Conservation (phyloP, 2,797 vertebrate genomes). For the Amblyopsis hoosieri region DNA sequence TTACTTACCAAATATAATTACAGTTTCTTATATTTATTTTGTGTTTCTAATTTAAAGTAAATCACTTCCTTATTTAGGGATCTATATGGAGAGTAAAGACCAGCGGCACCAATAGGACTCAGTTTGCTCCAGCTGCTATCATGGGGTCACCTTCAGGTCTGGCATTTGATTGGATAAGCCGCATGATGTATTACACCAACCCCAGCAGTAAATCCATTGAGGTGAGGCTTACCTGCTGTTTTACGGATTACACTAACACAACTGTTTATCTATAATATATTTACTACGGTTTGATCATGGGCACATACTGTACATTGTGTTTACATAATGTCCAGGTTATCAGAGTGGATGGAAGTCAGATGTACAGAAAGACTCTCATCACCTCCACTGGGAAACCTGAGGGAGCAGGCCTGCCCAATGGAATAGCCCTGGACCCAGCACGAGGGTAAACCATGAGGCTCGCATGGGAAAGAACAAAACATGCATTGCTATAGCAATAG, state of each 20-base stretch:
- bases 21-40: too few relatives aligned
- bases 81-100: slow-evolving; percentile 76
- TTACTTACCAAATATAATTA: too few relatives aligned
- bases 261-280: neutral
- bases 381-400: slow-evolving; percentile 74
- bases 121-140: slow-evolving; percentile 75
- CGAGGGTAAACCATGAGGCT: slow-evolving; percentile 60
- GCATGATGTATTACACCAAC: slow-evolving; percentile 78
- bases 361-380: slow-evolving; percentile 74
- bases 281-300: neutral
- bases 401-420: slow-evolving; percentile 66
- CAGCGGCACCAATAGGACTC: slow-evolving; percentile 67
- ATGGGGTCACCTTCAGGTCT: slow-evolving; percentile 73
- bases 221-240: slow-evolving; percentile 47
- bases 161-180: slow-evolving; percentile 79
- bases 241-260: neutral
- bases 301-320: neutral
- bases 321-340: slow-evolving; percentile 60
- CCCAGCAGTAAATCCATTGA: slow-evolving; percentile 70
- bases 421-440: slow-evolving; percentile 76
- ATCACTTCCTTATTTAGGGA: slow-evolving; percentile 53
- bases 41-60: too few relatives aligned
- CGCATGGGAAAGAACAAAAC: neutral
- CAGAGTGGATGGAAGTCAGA: slow-evolving; percentile 73
- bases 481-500: neutral